These are phyloP conservation scores for Pimpla rufipes DNA, from an alignment of 2,888 invertebrate species.

Conservation along the genomic window DNA sequence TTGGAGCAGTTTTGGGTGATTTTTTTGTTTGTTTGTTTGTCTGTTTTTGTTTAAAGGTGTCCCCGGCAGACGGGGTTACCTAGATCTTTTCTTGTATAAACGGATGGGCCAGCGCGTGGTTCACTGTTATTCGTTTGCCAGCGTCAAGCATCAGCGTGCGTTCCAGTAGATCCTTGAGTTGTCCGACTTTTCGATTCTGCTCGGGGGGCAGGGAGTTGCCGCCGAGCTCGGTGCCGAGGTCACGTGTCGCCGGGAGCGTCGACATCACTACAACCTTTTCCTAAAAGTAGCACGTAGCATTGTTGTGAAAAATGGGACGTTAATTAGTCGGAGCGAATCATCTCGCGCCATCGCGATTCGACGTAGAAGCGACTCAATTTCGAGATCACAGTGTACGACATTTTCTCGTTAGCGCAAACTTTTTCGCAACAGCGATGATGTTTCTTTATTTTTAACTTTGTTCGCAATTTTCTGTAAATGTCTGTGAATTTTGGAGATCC, in stretches of 20 bases:
- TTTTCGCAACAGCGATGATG: no score
- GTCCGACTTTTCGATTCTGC: conserved; percentile 95
- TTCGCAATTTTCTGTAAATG: no score
- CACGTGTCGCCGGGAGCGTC: conserved; percentile 94
- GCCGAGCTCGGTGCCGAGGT: conserved; percentile 95
- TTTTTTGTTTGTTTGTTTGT: conserved; percentile 36
- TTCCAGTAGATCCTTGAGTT: conserved; percentile 96
- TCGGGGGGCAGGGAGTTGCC: conserved; percentile 95
- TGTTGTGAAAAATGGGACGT: conserved; percentile 41
- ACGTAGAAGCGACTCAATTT: not conserved
- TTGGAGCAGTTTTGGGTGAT: conserved; percentile 49
- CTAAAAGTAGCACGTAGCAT: conserved; percentile 87
- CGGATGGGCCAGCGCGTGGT: conserved; percentile 96
- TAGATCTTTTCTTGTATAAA: conserved; percentile 98
- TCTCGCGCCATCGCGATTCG: conserved; percentile 7
- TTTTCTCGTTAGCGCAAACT: no score
- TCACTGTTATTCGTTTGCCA: conserved; percentile 96
- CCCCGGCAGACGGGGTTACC: conserved; percentile 80
- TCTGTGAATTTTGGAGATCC: no score
- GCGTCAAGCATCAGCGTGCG: conserved; percentile 97
- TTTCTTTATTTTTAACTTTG: no score
- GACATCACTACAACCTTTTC: conserved; percentile 99
- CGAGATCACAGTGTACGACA: no score
- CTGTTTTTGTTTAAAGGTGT: conserved; percentile 63
- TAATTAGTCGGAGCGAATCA: not conserved